phyloP scores from a whole-genome alignment of 1,140 invertebrate genomes.

The Parapsyche elsis region DNA sequence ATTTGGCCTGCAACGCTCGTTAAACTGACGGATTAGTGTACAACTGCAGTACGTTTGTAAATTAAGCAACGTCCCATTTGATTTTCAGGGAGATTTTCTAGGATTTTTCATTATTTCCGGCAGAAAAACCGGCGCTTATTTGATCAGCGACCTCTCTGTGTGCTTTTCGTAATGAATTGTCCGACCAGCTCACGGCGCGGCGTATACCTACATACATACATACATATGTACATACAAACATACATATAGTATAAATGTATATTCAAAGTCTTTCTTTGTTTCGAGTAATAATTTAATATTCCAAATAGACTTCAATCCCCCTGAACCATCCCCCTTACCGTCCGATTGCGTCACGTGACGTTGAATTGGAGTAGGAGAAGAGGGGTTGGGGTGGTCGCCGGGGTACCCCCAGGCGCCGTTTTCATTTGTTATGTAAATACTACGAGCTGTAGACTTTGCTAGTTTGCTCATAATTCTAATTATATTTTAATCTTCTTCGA shows the following conservation, averaged over 20 bases:
- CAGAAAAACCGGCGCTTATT: conserved; percentile 27
- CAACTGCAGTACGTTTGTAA: too few species aligned
- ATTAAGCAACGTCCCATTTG: too few species aligned
- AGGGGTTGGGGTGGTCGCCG: too few species aligned
- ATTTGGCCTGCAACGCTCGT: too few species aligned
- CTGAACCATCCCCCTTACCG: too few species aligned
- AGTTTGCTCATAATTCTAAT: conserved; percentile 15
- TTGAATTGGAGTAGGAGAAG: too few species aligned
- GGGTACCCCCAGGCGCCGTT: neutral
- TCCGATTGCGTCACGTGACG: too few species aligned
- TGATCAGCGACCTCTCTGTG: conserved; percentile 38
- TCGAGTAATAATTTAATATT: conserved; percentile 40
- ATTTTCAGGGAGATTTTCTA: neutral
- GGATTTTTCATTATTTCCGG: conserved; percentile 18
- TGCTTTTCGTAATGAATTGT: conserved; percentile 41
- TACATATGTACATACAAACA: conserved; percentile 14
- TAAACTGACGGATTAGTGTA: too few species aligned
- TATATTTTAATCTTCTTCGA: conserved; percentile 18
- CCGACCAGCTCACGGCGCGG: neutral
- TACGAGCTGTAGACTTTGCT: conserved; percentile 14
- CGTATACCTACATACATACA: too few species aligned
- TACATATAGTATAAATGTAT: conserved; percentile 21
- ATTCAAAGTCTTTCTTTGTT: conserved; percentile 27
- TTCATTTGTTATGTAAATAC: conserved; percentile 34
- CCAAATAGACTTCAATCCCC: conserved; percentile 23